These are phyloP conservation scores for Uromys caudimaculatus DNA, from an alignment of 2,797 vertebrate genomes.

Conservation along the genomic window DNA sequence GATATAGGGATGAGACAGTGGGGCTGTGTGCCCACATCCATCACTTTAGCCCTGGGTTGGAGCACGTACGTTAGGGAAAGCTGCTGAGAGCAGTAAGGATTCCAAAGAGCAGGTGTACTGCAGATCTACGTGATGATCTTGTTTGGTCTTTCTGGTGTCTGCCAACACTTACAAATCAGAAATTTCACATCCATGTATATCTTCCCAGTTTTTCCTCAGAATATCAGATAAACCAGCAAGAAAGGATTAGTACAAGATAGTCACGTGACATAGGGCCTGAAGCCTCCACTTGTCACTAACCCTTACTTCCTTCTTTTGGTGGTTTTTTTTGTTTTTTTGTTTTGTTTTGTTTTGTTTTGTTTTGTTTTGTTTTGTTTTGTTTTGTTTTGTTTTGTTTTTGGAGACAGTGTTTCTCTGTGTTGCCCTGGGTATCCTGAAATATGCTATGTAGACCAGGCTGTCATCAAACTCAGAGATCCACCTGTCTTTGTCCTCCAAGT, in stretches of 20 bases:
- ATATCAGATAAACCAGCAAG: neutral
- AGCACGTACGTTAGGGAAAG: neutral
- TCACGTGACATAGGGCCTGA: neutral
- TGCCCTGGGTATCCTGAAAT: neutral
- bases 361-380: neutral
- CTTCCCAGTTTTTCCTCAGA: neutral
- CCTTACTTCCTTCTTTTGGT: neutral
- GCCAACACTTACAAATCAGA: neutral
- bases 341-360: too few species aligned
- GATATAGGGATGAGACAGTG: too few species aligned
- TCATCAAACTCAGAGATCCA: neutral
- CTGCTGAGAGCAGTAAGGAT: neutral
- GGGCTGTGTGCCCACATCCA: neutral
- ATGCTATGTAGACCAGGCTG: neutral
- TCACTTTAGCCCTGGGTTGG: neutral
- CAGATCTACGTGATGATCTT: neutral
- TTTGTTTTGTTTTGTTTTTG: too few species aligned
- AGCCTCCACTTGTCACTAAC: neutral
- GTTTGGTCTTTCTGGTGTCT: neutral
- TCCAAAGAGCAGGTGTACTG: neutral
- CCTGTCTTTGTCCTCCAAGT: neutral
- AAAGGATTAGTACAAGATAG: neutral
- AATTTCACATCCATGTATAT: neutral
- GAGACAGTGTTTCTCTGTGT: neutral
- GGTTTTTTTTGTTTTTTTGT: neutral